Conservation (phyloP, 2,113 vertebrate species). For the Centropus bengalensis region DNA sequence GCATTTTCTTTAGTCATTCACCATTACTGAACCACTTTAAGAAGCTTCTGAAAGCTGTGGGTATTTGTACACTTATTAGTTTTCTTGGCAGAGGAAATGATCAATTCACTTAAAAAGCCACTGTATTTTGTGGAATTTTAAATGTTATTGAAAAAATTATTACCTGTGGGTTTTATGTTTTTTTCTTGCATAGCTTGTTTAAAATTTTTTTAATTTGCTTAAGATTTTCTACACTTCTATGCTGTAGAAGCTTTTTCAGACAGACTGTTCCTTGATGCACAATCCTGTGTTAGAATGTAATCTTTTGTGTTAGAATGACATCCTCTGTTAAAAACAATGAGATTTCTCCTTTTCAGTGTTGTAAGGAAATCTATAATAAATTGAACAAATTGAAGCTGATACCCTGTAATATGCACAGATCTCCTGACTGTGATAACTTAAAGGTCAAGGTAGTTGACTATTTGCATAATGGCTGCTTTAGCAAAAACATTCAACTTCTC, state of each 20-base stretch:
- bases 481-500: background rate
- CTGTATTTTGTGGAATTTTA: background rate
- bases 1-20: background rate
- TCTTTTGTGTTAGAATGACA: background rate
- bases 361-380: background rate
- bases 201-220: background rate
- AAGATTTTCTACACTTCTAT: background rate
- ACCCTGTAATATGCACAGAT: background rate
- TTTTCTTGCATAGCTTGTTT: background rate
- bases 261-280: background rate
- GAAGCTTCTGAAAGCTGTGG: background rate
- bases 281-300: background rate
- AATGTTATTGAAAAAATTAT: background rate
- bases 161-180: rapidly evolving
- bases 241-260: background rate
- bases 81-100: background rate
- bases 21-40: background rate
- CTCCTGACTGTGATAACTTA: background rate
- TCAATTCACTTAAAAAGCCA: background rate
- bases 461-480: background rate
- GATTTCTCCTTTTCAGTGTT: background rate
- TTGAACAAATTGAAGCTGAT: background rate
- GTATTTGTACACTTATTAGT: background rate
- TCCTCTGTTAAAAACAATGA: background rate
- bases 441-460: background rate